Conservation (phyloP, 2,113 vertebrate species). For the Channa maculata region DNA sequence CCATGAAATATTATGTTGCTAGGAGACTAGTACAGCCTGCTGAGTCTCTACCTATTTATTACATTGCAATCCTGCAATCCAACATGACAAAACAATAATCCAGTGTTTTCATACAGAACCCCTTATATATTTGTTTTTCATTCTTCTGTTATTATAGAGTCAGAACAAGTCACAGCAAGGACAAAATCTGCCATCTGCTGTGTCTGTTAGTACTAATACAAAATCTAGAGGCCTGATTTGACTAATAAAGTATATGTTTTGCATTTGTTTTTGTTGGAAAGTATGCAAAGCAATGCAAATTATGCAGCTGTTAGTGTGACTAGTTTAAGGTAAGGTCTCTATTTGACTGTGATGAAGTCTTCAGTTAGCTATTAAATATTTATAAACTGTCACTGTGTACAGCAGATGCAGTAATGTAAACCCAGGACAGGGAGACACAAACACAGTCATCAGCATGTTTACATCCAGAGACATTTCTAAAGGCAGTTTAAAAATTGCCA, state of each 20-base stretch:
- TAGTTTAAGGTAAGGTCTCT: background rate
- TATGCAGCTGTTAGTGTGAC: background rate
- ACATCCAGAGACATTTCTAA: constrained; percentile 14
- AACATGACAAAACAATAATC: constrained; percentile 26
- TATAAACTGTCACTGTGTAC: background rate
- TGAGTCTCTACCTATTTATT: constrained; percentile 33
- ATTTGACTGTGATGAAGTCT: background rate
- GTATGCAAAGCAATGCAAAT: background rate
- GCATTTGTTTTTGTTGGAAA: constrained; percentile 1
- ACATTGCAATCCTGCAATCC: constrained; percentile 13
- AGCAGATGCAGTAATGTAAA: constrained; percentile 9
- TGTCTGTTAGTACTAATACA: background rate
- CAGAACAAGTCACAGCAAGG: background rate
- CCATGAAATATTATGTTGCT: constrained; percentile 72
- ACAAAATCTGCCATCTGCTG: background rate
- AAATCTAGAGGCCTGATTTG: constrained; percentile 19
- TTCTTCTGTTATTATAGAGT: background rate
- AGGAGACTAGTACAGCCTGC: constrained; percentile 58
- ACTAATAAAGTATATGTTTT: background rate
- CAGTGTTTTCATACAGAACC: background rate
- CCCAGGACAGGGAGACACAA: constrained; percentile 23
- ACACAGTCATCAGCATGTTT: constrained; percentile 36
- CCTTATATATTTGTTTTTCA: background rate
- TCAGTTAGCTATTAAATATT: constrained; percentile 14
- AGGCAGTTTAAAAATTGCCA: constrained; percentile 6